phyloP scores from a whole-genome alignment of 2,888 invertebrate species.

The Drosophila dives region DNA sequence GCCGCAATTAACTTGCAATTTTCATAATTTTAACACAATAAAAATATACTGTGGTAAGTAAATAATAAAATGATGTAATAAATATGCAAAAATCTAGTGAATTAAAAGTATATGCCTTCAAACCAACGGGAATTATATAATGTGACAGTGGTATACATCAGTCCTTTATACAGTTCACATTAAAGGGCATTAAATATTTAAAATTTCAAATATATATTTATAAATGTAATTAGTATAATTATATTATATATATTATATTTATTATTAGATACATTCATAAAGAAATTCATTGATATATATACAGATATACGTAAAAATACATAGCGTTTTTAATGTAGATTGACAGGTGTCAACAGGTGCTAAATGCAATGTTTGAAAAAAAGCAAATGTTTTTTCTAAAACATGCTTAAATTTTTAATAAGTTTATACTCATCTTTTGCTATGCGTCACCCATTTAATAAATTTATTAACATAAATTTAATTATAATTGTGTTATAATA shows the following conservation, averaged over 20 bases:
- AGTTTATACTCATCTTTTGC: background rate
- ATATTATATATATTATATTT: no score
- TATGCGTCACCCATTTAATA: background rate
- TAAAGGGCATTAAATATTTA: background rate
- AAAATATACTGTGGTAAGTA: conserved; percentile 27
- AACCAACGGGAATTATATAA: conserved; percentile 14
- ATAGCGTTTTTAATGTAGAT: background rate
- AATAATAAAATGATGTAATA: background rate
- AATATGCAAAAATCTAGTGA: background rate
- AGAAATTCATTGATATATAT: background rate
- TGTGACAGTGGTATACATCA: background rate
- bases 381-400: background rate
- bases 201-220: background rate
- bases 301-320: background rate
- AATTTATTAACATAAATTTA: background rate
- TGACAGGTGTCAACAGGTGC: background rate
- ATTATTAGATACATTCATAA: background rate
- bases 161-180: background rate
- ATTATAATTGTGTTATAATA: background rate
- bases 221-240: background rate
- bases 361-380: background rate
- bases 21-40: conserved; percentile 1
- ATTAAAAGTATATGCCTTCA: background rate
- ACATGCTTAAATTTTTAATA: background rate
- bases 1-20: conserved; percentile 5